Evolutionary conservation across 2,888 invertebrate species (phyloP).

Genomic region (Acronicta aceris): DNA sequence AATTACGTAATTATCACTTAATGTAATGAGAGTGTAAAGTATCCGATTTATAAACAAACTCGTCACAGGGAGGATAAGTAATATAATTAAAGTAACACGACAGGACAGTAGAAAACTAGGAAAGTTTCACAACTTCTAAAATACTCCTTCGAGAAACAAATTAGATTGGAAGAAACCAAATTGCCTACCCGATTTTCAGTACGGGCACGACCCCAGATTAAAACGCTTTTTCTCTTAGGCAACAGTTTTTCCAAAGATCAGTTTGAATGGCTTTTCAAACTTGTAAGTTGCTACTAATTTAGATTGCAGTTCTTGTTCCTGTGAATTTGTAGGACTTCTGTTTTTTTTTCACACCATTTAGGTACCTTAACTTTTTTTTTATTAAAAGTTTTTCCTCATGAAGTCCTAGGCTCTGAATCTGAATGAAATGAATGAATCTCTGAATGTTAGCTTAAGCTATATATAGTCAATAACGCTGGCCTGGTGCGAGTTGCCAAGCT

Average conservation of each 20-base stretch:
- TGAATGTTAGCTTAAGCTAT: too few relatives aligned
- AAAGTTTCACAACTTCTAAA: neutral
- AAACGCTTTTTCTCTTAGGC: slow-evolving; percentile 26
- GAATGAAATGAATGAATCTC: too few relatives aligned
- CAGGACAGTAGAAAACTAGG: neutral
- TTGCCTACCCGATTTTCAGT: slow-evolving; percentile 10
- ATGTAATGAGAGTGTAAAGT: slow-evolving; percentile 32
- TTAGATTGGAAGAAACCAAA: slow-evolving; percentile 10
- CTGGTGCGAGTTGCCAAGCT: too few relatives aligned
- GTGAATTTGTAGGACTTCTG: slow-evolving; percentile 29
- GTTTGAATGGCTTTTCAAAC: slow-evolving; percentile 20
- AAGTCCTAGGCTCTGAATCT: too few relatives aligned
- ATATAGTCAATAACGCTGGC: too few relatives aligned
- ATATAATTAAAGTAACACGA: slow-evolving; percentile 14
- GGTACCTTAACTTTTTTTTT: too few relatives aligned
- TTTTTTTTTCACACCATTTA: neutral
- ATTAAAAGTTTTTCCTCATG: too few relatives aligned
- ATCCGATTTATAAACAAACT: slow-evolving; percentile 10
- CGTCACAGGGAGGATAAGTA: slow-evolving; percentile 1
- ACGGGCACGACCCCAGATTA: slow-evolving; percentile 12
- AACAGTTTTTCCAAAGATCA: slow-evolving; percentile 20
- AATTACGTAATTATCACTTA: slow-evolving; percentile 8
- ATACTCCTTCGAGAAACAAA: slow-evolving; percentile 11
- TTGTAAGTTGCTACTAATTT: slow-evolving; percentile 41
- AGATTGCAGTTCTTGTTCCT: slow-evolving; percentile 46